phyloP scores from a whole-genome alignment of 2,113 vertebrate species.

The Panthera tigris region DNA sequence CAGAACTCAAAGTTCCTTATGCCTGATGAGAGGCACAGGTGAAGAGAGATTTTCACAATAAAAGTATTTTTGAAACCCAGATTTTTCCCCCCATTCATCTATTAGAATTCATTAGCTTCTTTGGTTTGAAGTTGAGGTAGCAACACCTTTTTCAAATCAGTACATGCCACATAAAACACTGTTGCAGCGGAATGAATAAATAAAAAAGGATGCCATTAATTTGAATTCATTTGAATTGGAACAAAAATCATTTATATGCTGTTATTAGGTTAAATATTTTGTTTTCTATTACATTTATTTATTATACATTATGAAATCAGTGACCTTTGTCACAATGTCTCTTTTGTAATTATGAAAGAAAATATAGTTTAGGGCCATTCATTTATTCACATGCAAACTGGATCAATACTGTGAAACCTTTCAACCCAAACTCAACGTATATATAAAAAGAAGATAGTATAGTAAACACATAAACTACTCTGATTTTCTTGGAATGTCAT shows the following conservation, averaged over 20 bases:
- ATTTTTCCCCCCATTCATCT: not conserved
- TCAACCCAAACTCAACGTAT: not conserved
- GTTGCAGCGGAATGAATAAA: slow-evolving; percentile 26
- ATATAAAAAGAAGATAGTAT: slow-evolving; percentile 30
- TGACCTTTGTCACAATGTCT: slow-evolving; percentile 38
- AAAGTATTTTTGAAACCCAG: not conserved
- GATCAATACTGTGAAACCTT: slow-evolving; percentile 2
- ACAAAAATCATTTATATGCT: slow-evolving; percentile 67
- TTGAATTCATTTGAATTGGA: slow-evolving; percentile 57
- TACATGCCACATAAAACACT: not conserved
- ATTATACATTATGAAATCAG: slow-evolving; percentile 47
- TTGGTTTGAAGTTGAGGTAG: not conserved
- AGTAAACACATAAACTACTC: not conserved
- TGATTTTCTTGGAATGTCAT: slow-evolving; percentile 26
- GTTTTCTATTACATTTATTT: slow-evolving; percentile 56
- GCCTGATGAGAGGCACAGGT: not conserved
- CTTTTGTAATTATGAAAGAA: slow-evolving; percentile 52
- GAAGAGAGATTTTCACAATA: not conserved
- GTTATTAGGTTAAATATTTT: slow-evolving; percentile 68
- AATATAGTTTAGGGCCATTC: slow-evolving; percentile 53
- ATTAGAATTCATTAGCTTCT: slow-evolving; percentile 16
- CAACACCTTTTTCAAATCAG: slow-evolving; percentile 32
- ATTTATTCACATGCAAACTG: slow-evolving; percentile 39
- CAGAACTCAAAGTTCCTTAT: not conserved
- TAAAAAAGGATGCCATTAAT: slow-evolving; percentile 35